Evolutionary conservation across 2,888 invertebrate species (phyloP), one percentile per base, ranked within the genome.

Genomic region (Macrosoma leucophasiata): DNA sequence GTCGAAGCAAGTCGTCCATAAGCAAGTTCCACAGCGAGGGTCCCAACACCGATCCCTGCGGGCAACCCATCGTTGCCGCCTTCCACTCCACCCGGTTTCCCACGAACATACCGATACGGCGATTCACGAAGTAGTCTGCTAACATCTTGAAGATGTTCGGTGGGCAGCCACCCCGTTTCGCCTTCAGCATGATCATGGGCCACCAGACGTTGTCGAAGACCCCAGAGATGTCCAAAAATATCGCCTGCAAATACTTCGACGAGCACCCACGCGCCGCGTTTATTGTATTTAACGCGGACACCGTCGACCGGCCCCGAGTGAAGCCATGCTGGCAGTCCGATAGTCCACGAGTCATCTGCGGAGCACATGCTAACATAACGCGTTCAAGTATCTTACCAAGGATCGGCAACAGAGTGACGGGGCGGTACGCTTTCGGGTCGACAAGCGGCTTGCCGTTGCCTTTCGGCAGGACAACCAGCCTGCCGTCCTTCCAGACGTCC

Each of bases 131-230:
- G 17, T 58, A 62, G 23, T 25, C 28, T 12, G 12, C 32, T 23
- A 61, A 3, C 36, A 57, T 47, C 14, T 30, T 3, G 15, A 43
- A 55, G 11, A 62, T 38, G 41, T 60, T 45, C 7, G 22, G 13
- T 13, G 40, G 47, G 39, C 8, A 33, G 10, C 2, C 34, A 26
- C 1, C 37, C 25, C 4, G 21, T 2, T 29, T 42, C 0, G 50
- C 33, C 26, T 48, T 50, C 0, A 32, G 14, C n/a, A 51, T 11
- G 1, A 55, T 48, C 24, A 50, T 45, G 0, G 55, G 49, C 58
- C 53, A 53, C 51, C 50, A 53, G 2, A 46, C 50, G 23, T 46
- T 49, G 28, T 50, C 46, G 30, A 62, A 62, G 3, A 58, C 62
- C 1, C 56, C 58, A 4, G 50, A 41, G n/a, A 62, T 58, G 43